Evolutionary conservation across 2,113 vertebrate genomes (phyloP).

Genomic region (Narcine bancroftii): DNA sequence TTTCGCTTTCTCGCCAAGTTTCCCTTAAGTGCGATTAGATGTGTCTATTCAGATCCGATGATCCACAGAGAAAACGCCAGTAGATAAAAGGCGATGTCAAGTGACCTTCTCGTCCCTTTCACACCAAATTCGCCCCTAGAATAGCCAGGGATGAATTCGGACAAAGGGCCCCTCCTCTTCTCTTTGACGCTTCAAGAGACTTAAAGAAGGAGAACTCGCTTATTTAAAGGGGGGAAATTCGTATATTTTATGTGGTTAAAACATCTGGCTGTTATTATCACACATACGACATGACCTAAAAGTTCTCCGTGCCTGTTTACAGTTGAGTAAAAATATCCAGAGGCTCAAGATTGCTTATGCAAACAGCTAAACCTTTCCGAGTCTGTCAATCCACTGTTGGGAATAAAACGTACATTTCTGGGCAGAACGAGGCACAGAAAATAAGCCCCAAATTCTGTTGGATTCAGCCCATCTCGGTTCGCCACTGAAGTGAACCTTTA

Average conservation of each 20-base stretch:
- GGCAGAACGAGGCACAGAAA: background rate
- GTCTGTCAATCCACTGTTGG: background rate
- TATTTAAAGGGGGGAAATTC: background rate
- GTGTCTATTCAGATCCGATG: constrained; percentile 89
- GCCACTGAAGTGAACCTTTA: background rate
- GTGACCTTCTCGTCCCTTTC: constrained; percentile 89
- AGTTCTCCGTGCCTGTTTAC: constrained; percentile 31
- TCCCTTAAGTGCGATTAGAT: constrained; percentile 84
- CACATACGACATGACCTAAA: constrained; percentile 29
- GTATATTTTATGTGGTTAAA: constrained; percentile 33
- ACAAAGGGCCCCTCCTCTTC: constrained; percentile 73
- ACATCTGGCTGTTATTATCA: constrained; percentile 35
- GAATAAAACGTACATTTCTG: background rate
- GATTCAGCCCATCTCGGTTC: background rate
- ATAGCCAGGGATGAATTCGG: constrained; percentile 78
- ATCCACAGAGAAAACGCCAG: constrained; percentile 84
- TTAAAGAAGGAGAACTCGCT: constrained; percentile 62
- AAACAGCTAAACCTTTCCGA: constrained; percentile 24
- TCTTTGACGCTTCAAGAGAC: constrained; percentile 72
- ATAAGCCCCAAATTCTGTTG: background rate
- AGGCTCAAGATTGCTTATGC: background rate
- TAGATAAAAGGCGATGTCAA: constrained; percentile 95
- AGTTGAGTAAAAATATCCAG: constrained; percentile 31
- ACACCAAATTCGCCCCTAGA: constrained; percentile 85
- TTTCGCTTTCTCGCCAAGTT: constrained; percentile 63